A percentile compares a stretch with the other conserved stretches of the same genome.
These are phyloP conservation scores for Oostethus manadensis DNA, from an alignment of 2,113 vertebrate species.

Conservation along the genomic window DNA sequence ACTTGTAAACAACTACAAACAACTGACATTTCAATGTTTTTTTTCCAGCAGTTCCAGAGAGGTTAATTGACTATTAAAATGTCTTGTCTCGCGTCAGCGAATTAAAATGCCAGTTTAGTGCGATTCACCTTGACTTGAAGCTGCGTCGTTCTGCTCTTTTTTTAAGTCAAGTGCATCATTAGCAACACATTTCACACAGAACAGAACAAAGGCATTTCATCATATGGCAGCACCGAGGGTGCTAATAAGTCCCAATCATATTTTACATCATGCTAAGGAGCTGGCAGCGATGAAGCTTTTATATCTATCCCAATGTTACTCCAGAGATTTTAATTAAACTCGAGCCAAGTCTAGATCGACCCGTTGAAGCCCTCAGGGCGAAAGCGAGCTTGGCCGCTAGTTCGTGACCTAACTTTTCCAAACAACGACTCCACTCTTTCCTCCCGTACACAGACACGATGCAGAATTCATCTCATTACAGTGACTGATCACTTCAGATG, in stretches of 20 bases:
- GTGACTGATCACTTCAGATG: not conserved
- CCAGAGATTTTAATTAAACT: not conserved
- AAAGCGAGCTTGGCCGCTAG: not conserved
- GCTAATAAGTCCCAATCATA: not conserved
- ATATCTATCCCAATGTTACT: not conserved
- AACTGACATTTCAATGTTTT: no score
- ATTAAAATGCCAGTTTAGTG: not conserved
- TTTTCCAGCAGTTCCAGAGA: no score
- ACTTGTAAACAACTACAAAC: no score
- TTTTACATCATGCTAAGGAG: not conserved
- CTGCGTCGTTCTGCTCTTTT: not conserved
- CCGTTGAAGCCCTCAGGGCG: not conserved
- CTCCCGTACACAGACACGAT: not conserved
- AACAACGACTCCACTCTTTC: not conserved
- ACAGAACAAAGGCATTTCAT: constrained; percentile 32
- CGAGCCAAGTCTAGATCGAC: not conserved
- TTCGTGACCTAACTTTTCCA: constrained; percentile 2
- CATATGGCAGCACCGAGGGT: constrained; percentile 19
- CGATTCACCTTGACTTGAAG: not conserved
- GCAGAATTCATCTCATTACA: not conserved
- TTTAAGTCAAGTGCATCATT: constrained; percentile 8
- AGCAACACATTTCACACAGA: constrained; percentile 24
- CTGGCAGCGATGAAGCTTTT: not conserved
- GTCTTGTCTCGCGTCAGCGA: no score
- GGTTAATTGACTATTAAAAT: no score